Conservation (phyloP, 1,140 invertebrate genomes). For the Sycophila sp. region DNA sequence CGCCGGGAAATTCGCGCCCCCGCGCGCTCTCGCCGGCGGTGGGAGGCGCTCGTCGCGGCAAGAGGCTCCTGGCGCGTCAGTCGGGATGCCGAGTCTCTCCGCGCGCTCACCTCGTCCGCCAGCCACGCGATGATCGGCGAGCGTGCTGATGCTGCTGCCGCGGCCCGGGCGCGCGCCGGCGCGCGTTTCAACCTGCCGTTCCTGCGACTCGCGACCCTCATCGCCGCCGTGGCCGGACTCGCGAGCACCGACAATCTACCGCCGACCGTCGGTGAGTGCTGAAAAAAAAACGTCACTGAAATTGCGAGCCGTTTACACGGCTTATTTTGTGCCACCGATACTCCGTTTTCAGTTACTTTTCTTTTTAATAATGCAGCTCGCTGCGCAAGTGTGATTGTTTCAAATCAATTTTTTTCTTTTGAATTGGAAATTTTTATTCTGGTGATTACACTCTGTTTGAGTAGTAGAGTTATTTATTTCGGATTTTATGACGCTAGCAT, state of each 20-base stretch:
- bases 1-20: constrained; percentile 13
- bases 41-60: constrained; percentile 32
- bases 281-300: too few species aligned
- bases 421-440: background rate
- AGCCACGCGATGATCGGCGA: constrained; percentile 58
- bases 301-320: too few species aligned
- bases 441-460: too few species aligned
- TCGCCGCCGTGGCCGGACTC: constrained; percentile 41
- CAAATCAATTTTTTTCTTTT: background rate
- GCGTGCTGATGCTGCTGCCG: constrained; percentile 47
- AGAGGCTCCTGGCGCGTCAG: constrained; percentile 51
- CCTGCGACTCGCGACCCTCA: constrained; percentile 38
- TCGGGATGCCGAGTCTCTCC: constrained; percentile 63
- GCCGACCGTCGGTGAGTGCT: constrained; percentile 58
- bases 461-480: too few species aligned
- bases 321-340: too few species aligned
- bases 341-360: too few species aligned
- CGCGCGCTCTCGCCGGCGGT: constrained; percentile 18
- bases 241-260: constrained; percentile 53
- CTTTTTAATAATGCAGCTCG: too few species aligned
- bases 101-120: constrained; percentile 53
- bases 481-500: too few species aligned
- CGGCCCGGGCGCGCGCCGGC: constrained; percentile 42
- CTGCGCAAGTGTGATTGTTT: too few species aligned
- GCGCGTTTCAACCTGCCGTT: constrained; percentile 34